phyloP scores from a whole-genome alignment of 2,113 vertebrate species.

The Hipposideros armiger region DNA sequence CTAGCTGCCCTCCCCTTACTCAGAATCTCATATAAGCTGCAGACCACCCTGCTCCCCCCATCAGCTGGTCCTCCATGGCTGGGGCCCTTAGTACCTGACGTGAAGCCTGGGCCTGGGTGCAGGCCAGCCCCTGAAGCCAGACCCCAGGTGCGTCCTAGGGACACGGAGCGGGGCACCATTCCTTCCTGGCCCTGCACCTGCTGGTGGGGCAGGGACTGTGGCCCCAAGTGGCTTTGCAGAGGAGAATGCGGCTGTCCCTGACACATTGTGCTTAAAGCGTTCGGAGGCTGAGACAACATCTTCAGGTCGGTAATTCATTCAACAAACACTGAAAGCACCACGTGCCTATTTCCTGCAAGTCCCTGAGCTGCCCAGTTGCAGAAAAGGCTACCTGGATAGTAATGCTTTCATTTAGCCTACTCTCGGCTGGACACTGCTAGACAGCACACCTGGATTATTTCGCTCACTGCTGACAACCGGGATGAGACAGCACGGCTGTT shows the following conservation, averaged over 20 bases:
- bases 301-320: neutral
- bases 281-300: too few relatives aligned
- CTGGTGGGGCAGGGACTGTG: neutral
- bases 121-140: neutral
- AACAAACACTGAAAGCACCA: neutral
- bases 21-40: neutral
- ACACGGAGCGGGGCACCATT: accelerated
- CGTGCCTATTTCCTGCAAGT: neutral
- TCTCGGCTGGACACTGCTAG: neutral
- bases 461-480: accelerated
- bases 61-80: neutral
- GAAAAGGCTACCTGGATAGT: neutral
- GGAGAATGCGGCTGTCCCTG: neutral
- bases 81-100: neutral
- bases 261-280: neutral
- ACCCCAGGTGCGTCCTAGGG: neutral
- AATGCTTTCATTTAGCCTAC: neutral
- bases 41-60: accelerated
- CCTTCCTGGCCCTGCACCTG: neutral
- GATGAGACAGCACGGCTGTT: accelerated
- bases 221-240: neutral
- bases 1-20: neutral
- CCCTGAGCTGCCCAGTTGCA: neutral
- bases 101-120: neutral
- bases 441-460: neutral